Evolutionary conservation across 2,797 vertebrate genomes (phyloP).

Genomic region (Tapirus indicus): DNA sequence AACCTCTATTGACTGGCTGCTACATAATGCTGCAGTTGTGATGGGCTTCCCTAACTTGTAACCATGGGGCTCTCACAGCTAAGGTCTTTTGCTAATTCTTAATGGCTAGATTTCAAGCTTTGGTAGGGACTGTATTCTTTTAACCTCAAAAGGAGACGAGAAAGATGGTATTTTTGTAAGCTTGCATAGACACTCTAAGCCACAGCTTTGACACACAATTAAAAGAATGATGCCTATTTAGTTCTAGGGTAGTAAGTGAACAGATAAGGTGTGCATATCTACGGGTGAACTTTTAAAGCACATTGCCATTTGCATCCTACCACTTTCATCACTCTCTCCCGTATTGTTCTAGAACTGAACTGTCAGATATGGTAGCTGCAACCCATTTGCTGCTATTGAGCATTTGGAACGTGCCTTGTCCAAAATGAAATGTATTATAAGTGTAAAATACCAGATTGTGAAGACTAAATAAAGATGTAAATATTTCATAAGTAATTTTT

Average conservation of each 20-base stretch:
- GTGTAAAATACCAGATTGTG: constrained; percentile 21
- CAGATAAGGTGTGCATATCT: not conserved
- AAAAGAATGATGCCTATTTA: not conserved
- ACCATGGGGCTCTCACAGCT: not conserved
- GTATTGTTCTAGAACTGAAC: not conserved
- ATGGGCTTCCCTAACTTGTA: not conserved
- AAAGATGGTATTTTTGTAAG: constrained; percentile 20
- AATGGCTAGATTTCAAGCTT: not conserved
- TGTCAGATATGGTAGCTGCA: not conserved
- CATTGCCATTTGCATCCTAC: not conserved
- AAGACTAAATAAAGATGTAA: not conserved
- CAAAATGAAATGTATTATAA: not conserved
- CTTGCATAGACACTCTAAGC: not conserved
- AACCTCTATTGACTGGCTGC: not conserved
- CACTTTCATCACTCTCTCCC: not conserved
- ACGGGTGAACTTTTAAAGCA: constrained; percentile 9
- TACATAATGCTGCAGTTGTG: not conserved
- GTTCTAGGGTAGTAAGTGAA: not conserved
- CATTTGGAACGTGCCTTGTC: not conserved
- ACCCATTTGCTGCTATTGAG: not conserved
- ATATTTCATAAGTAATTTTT: not conserved
- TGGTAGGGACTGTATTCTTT: not conserved
- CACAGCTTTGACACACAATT: constrained; percentile 40
- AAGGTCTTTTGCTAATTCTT: constrained; percentile 55
- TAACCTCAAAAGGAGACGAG: not conserved